These are phyloP conservation scores for Ectropis crepuscularia DNA, from an alignment of 2,888 invertebrate genomes.

Conservation along the genomic window DNA sequence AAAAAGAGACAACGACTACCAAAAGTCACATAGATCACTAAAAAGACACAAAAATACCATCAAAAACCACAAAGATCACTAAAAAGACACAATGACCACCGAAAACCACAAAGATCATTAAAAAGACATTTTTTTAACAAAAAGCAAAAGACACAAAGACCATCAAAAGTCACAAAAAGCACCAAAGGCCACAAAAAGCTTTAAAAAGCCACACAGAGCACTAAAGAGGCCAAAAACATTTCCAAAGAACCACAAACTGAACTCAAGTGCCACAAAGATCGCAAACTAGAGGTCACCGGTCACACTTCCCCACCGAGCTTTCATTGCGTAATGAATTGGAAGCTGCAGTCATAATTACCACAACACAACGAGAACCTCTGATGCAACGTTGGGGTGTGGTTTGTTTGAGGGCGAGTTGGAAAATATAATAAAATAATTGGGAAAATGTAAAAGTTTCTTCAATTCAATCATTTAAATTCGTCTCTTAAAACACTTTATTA, in stretches of 20 bases:
- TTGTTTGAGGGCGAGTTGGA: conserved; percentile 39
- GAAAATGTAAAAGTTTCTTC: background rate
- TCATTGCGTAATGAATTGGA: conserved; percentile 56
- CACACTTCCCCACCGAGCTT: conserved; percentile 32
- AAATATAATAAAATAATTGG: background rate
- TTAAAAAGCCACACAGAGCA: background rate
- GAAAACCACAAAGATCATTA: too few species aligned
- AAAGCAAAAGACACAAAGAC: too few species aligned
- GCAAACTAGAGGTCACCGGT: background rate
- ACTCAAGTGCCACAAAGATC: background rate
- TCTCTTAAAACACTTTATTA: too few species aligned
- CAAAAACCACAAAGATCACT: too few species aligned
- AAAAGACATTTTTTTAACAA: too few species aligned
- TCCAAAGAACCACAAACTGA: background rate
- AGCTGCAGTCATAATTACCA: conserved; percentile 61
- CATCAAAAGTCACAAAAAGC: background rate
- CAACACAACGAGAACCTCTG: conserved; percentile 51
- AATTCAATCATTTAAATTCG: too few species aligned
- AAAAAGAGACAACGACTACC: too few species aligned
- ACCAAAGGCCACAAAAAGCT: background rate
- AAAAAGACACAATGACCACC: too few species aligned
- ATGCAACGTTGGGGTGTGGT: conserved; percentile 52
- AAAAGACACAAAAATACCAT: too few species aligned
- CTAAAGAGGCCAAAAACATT: background rate
- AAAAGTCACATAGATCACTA: too few species aligned